Conservation (phyloP, 2,113 vertebrate species). For the Mus spicilegus region DNA sequence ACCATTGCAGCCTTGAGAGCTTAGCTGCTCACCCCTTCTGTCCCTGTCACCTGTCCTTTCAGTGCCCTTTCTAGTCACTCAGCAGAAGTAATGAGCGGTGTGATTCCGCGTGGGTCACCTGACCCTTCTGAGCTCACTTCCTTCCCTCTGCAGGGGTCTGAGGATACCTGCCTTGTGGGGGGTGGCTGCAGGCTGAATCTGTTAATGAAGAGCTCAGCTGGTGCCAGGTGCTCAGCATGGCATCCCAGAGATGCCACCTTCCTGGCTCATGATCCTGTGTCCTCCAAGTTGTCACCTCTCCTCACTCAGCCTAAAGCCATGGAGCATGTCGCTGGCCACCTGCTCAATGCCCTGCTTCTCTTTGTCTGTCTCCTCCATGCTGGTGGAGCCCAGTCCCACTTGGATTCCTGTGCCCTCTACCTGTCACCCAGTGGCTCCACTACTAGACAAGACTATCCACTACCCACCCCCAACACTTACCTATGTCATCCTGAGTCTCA, state of each 20-base stretch:
- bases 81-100: background rate
- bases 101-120: background rate
- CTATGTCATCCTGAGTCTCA: fast-evolving
- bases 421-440: background rate
- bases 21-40: background rate
- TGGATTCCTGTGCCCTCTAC: background rate
- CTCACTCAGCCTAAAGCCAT: background rate
- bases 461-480: background rate
- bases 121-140: background rate
- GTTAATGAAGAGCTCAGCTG: background rate
- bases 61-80: background rate
- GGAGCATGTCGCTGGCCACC: background rate
- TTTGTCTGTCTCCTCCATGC: fast-evolving
- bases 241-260: background rate
- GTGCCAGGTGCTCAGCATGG: background rate
- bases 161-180: background rate
- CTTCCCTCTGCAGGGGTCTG: background rate
- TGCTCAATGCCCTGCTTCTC: background rate
- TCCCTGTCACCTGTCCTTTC: background rate
- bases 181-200: background rate
- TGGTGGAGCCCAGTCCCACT: background rate
- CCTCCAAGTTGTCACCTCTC: background rate
- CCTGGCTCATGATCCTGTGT: background rate
- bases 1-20: background rate
- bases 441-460: background rate